Evolutionary conservation across 1,140 invertebrate genomes (phyloP).

Genomic region (Homalodisca vitripennis): DNA sequence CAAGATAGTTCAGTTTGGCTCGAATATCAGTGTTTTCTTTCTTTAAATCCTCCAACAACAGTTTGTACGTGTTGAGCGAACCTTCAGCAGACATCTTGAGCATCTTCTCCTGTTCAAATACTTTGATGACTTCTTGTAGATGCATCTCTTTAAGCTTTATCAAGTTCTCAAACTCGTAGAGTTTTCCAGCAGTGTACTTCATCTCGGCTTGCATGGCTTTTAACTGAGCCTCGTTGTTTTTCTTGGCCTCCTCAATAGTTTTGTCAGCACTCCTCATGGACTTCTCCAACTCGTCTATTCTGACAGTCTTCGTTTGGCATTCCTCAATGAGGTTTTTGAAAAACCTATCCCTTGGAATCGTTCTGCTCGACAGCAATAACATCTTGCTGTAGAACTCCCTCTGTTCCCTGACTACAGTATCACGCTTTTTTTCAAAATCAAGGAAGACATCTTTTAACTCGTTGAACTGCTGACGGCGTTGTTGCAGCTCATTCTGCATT

Average conservation of each 20-base stretch:
- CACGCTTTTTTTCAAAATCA: conserved; percentile 16
- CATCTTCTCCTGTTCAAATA: background rate
- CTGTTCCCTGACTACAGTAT: conserved; percentile 9
- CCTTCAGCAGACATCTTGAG: background rate
- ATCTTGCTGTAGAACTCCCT: conserved; percentile 18
- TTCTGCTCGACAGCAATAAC: background rate
- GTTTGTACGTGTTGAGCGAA: background rate
- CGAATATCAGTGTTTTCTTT: conserved; percentile 2
- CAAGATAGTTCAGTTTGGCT: background rate
- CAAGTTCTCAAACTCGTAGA: conserved; percentile 14
- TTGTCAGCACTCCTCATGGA: background rate
- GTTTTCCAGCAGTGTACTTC: background rate
- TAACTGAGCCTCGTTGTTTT: conserved; percentile 5
- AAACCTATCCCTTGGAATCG: conserved; percentile 14
- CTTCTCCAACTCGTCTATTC: background rate
- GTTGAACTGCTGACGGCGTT: background rate
- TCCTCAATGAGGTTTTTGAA: conserved; percentile 16
- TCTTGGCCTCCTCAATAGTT: conserved; percentile 5
- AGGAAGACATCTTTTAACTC: conserved; percentile 17
- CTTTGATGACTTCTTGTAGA: background rate
- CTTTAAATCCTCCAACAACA: background rate
- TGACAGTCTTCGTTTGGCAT: background rate
- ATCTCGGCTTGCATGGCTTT: conserved; percentile 13
- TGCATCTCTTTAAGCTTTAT: background rate
- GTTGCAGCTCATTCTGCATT: conserved; percentile 6